Conservation (phyloP, 2,888 invertebrate species). For the Orgyia antiqua region DNA sequence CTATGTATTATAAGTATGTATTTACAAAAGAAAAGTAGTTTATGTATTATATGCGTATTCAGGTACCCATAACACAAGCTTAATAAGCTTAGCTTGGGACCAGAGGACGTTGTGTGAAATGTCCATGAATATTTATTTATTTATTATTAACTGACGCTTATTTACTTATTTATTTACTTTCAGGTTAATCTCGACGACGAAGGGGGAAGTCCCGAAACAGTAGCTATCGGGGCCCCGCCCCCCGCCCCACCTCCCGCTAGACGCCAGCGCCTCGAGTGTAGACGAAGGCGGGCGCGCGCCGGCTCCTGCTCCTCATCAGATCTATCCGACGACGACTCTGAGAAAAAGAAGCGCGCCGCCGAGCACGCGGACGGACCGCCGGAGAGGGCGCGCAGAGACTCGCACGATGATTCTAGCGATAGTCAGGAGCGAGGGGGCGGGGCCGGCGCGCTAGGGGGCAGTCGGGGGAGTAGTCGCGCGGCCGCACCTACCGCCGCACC, state of each 20-base stretch:
- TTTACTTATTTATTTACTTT: too few relatives aligned
- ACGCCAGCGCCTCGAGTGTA: conserved; percentile 54
- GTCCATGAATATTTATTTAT: too few relatives aligned
- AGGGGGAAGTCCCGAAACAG: conserved; percentile 31
- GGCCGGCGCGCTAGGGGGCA: conserved; percentile 62
- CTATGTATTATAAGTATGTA: too few relatives aligned
- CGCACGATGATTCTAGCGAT: conserved; percentile 91
- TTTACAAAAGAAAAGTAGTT: too few relatives aligned
- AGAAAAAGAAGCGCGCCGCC: conserved; percentile 89
- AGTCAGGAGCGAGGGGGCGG: conserved; percentile 87
- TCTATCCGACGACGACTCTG: conserved; percentile 94
- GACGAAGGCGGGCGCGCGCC: conserved; percentile 58
- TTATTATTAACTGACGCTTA: too few relatives aligned
- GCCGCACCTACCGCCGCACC: conserved; percentile 33
- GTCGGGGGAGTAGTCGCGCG: conserved; percentile 22
- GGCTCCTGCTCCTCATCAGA: conserved; percentile 97
- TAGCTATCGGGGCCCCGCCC: conserved; percentile 36
- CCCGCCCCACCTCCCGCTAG: conserved; percentile 54
- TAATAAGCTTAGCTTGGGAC: too few relatives aligned
- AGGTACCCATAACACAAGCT: too few relatives aligned
- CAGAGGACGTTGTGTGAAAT: too few relatives aligned
- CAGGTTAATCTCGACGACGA: conserved; percentile 59
- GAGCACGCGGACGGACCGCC: conserved; percentile 77
- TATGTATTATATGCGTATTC: too few relatives aligned
- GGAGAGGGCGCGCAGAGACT: conserved; percentile 84